Percentiles rank a stretch among this genome's conserved stretches.
phyloP scores from a whole-genome alignment of 1,140 invertebrate species.

The Drosophila lowei region DNA sequence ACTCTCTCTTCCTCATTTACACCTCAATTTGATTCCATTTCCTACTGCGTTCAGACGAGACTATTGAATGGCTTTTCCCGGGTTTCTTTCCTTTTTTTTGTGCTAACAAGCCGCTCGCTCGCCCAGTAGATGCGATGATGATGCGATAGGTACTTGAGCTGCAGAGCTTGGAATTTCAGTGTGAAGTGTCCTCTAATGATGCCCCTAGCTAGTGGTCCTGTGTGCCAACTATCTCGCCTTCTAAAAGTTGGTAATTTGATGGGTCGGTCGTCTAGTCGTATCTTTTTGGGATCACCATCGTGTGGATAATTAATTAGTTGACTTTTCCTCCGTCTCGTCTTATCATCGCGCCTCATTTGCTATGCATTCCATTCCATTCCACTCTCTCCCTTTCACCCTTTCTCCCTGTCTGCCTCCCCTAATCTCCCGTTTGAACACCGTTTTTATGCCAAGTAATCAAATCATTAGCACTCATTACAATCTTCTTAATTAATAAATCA shows the following conservation, averaged over 20 bases:
- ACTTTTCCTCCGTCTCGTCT: constrained; percentile 24
- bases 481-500: constrained; percentile 71
- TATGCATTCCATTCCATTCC: constrained; percentile 23
- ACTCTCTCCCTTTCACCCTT: too few species aligned
- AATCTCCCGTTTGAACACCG: constrained; percentile 17
- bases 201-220: constrained; percentile 26
- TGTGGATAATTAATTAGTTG: constrained; percentile 46
- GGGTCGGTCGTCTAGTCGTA: neutral
- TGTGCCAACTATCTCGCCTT: neutral
- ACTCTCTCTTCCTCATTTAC: constrained; percentile 71
- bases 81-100: too few species aligned
- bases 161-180: constrained; percentile 21
- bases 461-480: constrained; percentile 74
- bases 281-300: neutral
- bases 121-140: constrained; percentile 7
- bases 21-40: constrained; percentile 81
- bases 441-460: constrained; percentile 69
- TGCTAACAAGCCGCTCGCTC: constrained; percentile 24
- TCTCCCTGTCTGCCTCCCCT: constrained; percentile 8
- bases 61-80: constrained; percentile 22
- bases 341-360: constrained; percentile 24
- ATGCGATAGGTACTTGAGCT: constrained; percentile 55
- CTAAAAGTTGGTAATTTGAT: neutral
- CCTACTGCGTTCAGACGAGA: constrained; percentile 38
- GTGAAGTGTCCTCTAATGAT: constrained; percentile 63